Evolutionary conservation across 2,888 invertebrate species (phyloP).

Genomic region (Dasypogon diadema): DNA sequence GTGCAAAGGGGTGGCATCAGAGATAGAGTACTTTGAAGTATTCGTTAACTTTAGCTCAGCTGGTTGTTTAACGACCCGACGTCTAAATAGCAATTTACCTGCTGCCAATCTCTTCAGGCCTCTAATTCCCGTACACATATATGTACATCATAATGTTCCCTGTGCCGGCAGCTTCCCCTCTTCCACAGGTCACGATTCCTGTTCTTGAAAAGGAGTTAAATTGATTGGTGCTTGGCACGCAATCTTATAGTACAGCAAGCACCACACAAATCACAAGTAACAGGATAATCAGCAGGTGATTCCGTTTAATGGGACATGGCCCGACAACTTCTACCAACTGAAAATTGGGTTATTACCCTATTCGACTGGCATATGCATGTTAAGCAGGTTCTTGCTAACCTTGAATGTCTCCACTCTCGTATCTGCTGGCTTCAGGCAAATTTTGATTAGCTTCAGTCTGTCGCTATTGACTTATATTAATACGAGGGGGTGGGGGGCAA

Average conservation of each 20-base stretch:
- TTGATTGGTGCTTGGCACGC: constrained; percentile 44
- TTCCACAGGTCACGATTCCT: constrained; percentile 4
- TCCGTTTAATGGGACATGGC: constrained; percentile 37
- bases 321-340: neutral
- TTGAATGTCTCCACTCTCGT: neutral
- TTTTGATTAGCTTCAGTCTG: constrained; percentile 14
- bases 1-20: neutral
- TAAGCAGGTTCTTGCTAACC: neutral
- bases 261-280: constrained; percentile 49
- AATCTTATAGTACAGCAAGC: constrained; percentile 28
- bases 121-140: neutral
- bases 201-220: constrained; percentile 37
- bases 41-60: neutral
- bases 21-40: neutral
- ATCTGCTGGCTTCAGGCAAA: constrained; percentile 1
- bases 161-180: neutral
- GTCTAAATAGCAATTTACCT: constrained; percentile 11
- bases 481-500: neutral
- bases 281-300: constrained; percentile 52
- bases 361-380: constrained; percentile 4
- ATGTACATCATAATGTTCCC: neutral
- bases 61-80: neutral
- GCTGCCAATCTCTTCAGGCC: neutral
- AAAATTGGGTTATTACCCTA: constrained; percentile 34
- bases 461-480: neutral